Evolutionary conservation across 2,888 invertebrate genomes (phyloP), one percentile per base, ranked within the genome.

Genomic region (Anorthoa munda): DNA sequence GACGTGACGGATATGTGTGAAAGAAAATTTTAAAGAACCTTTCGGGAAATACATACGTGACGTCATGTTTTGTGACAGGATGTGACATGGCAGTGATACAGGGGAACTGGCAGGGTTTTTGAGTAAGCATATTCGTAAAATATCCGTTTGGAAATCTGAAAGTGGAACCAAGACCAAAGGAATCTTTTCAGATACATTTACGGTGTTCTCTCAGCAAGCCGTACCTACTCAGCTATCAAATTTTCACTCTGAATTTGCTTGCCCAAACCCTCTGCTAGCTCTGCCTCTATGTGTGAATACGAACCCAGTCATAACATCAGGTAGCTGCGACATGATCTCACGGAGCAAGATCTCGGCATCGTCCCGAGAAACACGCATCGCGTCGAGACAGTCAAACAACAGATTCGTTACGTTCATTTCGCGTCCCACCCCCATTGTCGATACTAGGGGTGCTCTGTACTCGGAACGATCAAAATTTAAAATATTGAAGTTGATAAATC

Each of bases 371-470:
- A 94, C 90, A 1, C 92, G 89, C 95, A 96, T 93, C 1, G 92
- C 82, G 79, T 95, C 96, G 84, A 95, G 75, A 66, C 94, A 92
- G 82, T 95, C 95, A 84, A 92, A 93, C 26, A 95, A 70, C 21
- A 95, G 82, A 81, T 90, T 91, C 91, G 90, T 93, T 46, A 94
- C 80, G 80, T 95, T 95, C 21, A 94, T 89, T 67, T 94, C 93
- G 72, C 90, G 87, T 3, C 89, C 77, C 53, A 91, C 51, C 18
- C 89, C 85, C 15, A 81, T 53, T 31, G 89, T 81, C 0, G 94
- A 93, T 2, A 90, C 90, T 11, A 95, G 77, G 2, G 95, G 94
- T 1, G 92, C 90, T 78, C 95, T 95, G 85, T 50, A 48, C 56
- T 15, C 5, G 18, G 12, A 17, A 17, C 31, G 31, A 65, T 17